These are phyloP conservation scores for Morpho achilles DNA, from an alignment of 2,888 invertebrate genomes.

Conservation along the genomic window DNA sequence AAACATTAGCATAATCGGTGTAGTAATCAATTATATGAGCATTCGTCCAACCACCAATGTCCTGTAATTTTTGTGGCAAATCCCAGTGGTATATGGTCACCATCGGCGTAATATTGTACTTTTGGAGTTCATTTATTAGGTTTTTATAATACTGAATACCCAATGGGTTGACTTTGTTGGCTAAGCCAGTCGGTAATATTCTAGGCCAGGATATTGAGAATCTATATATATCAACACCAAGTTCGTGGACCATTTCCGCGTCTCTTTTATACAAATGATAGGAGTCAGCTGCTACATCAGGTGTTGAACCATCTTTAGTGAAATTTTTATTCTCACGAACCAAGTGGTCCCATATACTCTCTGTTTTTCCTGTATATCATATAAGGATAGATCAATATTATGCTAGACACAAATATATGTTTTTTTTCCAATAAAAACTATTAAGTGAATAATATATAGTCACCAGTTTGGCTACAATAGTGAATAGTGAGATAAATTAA, in stretches of 20 bases:
- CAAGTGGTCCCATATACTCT: slow-evolving; percentile 81
- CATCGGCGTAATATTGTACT: slow-evolving; percentile 84
- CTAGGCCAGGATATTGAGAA: slow-evolving; percentile 89
- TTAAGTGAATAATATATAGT: background rate
- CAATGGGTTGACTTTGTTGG: slow-evolving; percentile 81
- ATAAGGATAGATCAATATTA: too few relatives aligned
- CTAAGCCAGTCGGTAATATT: slow-evolving; percentile 84
- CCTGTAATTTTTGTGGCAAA: slow-evolving; percentile 81
- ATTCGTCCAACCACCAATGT: slow-evolving; percentile 84
- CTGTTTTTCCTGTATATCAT: slow-evolving; percentile 77
- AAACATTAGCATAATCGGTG: slow-evolving; percentile 81
- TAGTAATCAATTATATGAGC: slow-evolving; percentile 81
- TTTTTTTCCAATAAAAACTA: background rate
- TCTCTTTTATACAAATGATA: slow-evolving; percentile 83
- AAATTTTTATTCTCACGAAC: slow-evolving; percentile 71
- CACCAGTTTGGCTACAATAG: background rate
- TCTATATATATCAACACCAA: slow-evolving; percentile 83
- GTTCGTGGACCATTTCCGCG: slow-evolving; percentile 79
- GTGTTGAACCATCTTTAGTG: slow-evolving; percentile 78
- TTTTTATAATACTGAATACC: slow-evolving; percentile 89
- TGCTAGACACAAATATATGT: too few relatives aligned
- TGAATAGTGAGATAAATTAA: too few relatives aligned
- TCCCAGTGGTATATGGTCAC: slow-evolving; percentile 87
- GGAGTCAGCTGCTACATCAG: slow-evolving; percentile 84
- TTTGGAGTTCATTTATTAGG: slow-evolving; percentile 84